Conservation (phyloP, 1,140 invertebrate species). For the Drosophila albomicans region DNA sequence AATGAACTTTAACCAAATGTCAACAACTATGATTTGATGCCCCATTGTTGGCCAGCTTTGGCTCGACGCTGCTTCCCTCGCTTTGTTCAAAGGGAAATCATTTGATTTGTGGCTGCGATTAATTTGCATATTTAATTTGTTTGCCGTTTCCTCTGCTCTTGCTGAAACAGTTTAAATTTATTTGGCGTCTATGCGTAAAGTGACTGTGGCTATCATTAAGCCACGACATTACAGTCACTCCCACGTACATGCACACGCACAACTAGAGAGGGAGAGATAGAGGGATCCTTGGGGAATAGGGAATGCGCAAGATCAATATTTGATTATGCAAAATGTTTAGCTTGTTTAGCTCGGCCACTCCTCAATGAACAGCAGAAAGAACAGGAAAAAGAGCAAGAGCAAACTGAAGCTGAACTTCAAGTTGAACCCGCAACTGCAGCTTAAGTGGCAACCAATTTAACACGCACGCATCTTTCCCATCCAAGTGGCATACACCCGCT, state of each 20-base stretch:
- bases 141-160: slow-evolving; percentile 38
- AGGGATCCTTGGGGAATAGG: slow-evolving; percentile 5
- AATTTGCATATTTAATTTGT: slow-evolving; percentile 79
- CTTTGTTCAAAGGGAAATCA: slow-evolving; percentile 40
- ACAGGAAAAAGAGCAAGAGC: background rate
- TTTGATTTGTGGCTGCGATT: slow-evolving; percentile 38
- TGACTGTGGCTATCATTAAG: slow-evolving; percentile 35
- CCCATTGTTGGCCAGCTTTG: slow-evolving; percentile 33
- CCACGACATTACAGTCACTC: slow-evolving; percentile 28
- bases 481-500: slow-evolving; percentile 28
- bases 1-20: slow-evolving; percentile 75
- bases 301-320: slow-evolving; percentile 53
- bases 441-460: slow-evolving; percentile 46
- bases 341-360: slow-evolving; percentile 36
- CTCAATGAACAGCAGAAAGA: slow-evolving; percentile 8
- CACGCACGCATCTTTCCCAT: slow-evolving; percentile 36
- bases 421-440: slow-evolving; percentile 23
- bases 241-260: slow-evolving; percentile 7
- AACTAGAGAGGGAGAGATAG: background rate
- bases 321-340: slow-evolving; percentile 49
- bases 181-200: slow-evolving; percentile 41
- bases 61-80: background rate
- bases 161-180: slow-evolving; percentile 36
- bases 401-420: slow-evolving; percentile 9
- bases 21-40: slow-evolving; percentile 71